Evolutionary conservation across 1,140 invertebrate species (phyloP), one percentile per base, ranked within the genome.

Genomic region (Aphelenchoides besseyi): DNA sequence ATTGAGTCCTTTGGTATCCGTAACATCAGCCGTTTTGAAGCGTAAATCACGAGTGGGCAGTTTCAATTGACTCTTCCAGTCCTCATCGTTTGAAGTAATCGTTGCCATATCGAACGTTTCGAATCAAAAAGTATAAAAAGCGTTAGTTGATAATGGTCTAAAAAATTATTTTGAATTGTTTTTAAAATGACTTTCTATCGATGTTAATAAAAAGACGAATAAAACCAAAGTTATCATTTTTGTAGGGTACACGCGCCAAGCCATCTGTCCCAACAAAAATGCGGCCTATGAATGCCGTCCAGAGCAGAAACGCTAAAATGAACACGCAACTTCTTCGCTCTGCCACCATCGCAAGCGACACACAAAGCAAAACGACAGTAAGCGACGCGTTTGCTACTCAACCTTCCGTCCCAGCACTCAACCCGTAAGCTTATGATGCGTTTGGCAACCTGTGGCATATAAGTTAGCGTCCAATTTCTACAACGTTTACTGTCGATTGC

Each of bases 1-100:
- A 86, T 98, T 95, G 88, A 97, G 97, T 79, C 96, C 96, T 89
- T 94, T 92, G 82, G 95, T 97, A 86, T 96, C 92, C 75, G 96
- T 98, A 75, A 66, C 63, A 91, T 98, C 95, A 87, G 92, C 92
- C 80, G 95, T 98, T 88, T 92, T 95, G 83, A 95, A 91, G 86
- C 95, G 90, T 86, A 89, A 91, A 87, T 98, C 95, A 88, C 93
- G 94, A 85, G 92, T 91, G 82, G 95, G 95, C 85, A 97, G 89
- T 87, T 95, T 94, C 79, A 98, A 88, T 88, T 95, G 92, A 69
- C 91, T 88, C 89, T 98, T 98, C 95, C 95, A 98, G 85, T 91
- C 91, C 81, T 90, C 89, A 26, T 78, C 75, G n/a, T 72, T 59
- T 28, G 55, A 59, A 28, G 55, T 18, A 33, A 59, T 59, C 5